Base-by-base conservation (phyloP, 2,888 invertebrate species). In the Mimachlamys varia region DNA sequence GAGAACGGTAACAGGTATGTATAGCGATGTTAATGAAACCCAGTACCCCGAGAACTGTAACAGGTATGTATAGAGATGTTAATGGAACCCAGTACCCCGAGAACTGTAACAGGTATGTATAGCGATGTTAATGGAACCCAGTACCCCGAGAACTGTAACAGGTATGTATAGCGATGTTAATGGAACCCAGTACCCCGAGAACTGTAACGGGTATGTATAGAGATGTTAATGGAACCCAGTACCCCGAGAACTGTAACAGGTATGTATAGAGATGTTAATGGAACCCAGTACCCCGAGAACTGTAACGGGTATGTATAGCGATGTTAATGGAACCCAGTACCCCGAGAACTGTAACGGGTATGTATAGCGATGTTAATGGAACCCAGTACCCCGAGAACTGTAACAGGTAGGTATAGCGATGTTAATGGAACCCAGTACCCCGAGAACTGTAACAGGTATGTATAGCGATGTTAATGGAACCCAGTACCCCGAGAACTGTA, bases 381-480 rank as follows among this genome's bases (percentile, higher is more conserved):
- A 76, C 76, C 76, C 7, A 76, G 76, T 27, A 76, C 76, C 33
- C 76, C 76, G 17, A 76, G 33, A 76, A 1, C 27, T 27, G 22
- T 76, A 76, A 33, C 76, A 76, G 76, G 76, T 76, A 33, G n/a
- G n/a, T n/a, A n/a, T n/a, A n/a, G 27, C 76, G 2, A 27, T 15
- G 76, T 76, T 76, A 17, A 76, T 76, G 76, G 76, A 76, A 76
- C 76, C 76, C 7, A 76, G 76, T 27, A 76, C 76, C 33, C 76
- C 76, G 17, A 76, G 33, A 76, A 1, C 27, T 27, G 22, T 76
- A 76, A 33, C 76, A 76, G 76, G 76, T 76, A 33, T n/a, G n/a
- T n/a, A n/a, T n/a, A n/a, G 27, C 76, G 2, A 27, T 15, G 76
- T 76, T 76, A 17, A 76, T 76, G 76, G 76, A 76, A 76, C 76